These are phyloP conservation scores for Perca schrenkii DNA, from an alignment of 2,113 vertebrate genomes.

Conservation along the genomic window DNA sequence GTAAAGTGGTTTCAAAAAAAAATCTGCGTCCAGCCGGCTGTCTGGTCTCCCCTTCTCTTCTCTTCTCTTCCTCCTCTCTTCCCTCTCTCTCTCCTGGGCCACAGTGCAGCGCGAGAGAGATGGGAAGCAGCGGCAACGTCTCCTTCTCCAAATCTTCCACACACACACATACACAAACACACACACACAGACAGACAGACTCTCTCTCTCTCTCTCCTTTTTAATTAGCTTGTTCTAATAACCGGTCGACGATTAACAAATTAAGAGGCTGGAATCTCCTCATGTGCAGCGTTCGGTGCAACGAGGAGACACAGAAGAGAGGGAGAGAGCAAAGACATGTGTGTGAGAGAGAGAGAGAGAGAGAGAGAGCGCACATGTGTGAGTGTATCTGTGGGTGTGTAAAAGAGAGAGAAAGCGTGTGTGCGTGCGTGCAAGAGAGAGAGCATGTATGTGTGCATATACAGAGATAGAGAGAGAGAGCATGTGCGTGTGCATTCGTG, in stretches of 20 bases:
- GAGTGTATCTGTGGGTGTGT: no score
- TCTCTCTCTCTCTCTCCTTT: constrained; percentile 39
- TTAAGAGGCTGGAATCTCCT: constrained; percentile 70
- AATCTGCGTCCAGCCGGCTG: constrained; percentile 49
- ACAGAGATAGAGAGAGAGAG: constrained; percentile 39
- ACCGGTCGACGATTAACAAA: constrained; percentile 63
- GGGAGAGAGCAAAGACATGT: constrained; percentile 58
- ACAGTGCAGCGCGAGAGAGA: constrained; percentile 49
- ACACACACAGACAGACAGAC: constrained; percentile 20
- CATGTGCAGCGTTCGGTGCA: constrained; percentile 59
- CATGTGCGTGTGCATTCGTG: no score
- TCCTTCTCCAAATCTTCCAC: constrained; percentile 39
- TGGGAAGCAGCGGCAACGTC: constrained; percentile 2
- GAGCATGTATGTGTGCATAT: background rate
- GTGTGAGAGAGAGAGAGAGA: constrained; percentile 49
- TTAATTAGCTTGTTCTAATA: constrained; percentile 74
- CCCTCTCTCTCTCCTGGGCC: constrained; percentile 47
- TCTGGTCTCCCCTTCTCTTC: constrained; percentile 19
- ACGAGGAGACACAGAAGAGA: constrained; percentile 64
- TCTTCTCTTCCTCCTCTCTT: constrained; percentile 21
- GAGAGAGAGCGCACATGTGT: constrained; percentile 10
- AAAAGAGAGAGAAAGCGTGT: constrained; percentile 43
- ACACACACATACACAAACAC: background rate
- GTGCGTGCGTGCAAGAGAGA: constrained; percentile 63
- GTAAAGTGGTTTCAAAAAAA: constrained; percentile 54